Base-by-base conservation (phyloP, 1,140 invertebrate species). In the Nasonia giraulti region DNA sequence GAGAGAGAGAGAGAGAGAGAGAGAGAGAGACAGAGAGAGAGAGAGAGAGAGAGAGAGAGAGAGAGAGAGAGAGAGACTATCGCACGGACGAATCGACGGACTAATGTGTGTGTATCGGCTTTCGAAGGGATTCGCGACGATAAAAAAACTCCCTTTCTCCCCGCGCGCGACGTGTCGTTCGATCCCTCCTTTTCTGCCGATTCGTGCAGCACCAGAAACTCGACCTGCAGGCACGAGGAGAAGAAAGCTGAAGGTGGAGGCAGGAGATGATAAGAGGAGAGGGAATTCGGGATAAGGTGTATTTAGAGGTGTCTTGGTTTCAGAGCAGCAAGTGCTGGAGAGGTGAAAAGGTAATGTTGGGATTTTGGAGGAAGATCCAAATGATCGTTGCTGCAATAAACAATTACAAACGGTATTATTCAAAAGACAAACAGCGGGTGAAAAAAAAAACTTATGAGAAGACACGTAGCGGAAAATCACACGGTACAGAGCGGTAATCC, bases 51-150 rank as follows among this genome's bases (percentile, higher is more conserved):
- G 27, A 27, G 27, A 27, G 27, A 27, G 47, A 23, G 37, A 27
- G n/a, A 80, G 55, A n/a, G 68, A 33, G 27, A 11, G 73, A 78
- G 76, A 55, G 50, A 78, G 27, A 66, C 20, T 62, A 62, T 62
- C 50, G 50, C 33, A 44, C 62, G 78, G 40, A 44, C 78, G 78
- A 80, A 69, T 80, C 62, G 62, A 2, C 78, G 69, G 2, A 62
- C 12, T 31, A 47, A 73, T 47, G 23, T 27, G 31, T 23, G 23
- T 10, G 44, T 40, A 76, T 40, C 74, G 74, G n/a, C n/a, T 62
- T 62, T 62, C 55, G 55, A 62, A 62, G 55, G 55, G 55, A 62
- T 62, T n/a, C 23, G 20, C 23, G 27, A 31, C 23, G 68, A 71
- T 27, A 71, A 71, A 71, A 68, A 71, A 71, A 27, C 55, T 62